phyloP scores from a whole-genome alignment of 2,113 vertebrate species.

The Neopipo cinnamomea region DNA sequence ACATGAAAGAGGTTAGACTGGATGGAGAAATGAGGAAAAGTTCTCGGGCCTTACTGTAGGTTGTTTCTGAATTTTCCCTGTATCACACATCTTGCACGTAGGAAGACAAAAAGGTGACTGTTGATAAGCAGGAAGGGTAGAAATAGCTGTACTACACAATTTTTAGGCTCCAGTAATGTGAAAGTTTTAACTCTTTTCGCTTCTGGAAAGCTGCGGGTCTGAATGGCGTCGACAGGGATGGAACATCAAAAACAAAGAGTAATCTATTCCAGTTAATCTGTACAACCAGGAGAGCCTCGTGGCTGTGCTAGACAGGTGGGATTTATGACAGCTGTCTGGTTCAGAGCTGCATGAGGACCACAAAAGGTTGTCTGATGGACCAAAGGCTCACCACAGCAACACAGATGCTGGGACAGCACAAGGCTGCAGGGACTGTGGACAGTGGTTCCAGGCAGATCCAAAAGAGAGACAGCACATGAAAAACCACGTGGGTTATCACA shows the following conservation, averaged over 20 bases:
- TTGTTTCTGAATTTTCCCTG: not conserved
- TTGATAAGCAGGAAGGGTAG: not conserved
- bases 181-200: not conserved
- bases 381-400: not conserved
- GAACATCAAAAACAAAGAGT: not conserved
- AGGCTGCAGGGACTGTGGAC: not conserved
- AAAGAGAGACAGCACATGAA: not conserved
- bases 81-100: not conserved
- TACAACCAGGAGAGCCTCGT: not conserved
- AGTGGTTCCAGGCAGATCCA: not conserved
- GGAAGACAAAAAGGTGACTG: not conserved
- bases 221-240: not conserved
- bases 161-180: not conserved
- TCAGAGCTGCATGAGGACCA: not conserved
- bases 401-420: not conserved
- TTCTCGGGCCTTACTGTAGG: not conserved
- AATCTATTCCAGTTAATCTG: not conserved
- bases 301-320: not conserved
- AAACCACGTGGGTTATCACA: accelerated
- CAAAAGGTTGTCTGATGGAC: not conserved
- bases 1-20: not conserved
- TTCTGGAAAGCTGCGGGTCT: not conserved
- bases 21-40: not conserved
- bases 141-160: not conserved
- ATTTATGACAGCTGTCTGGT: not conserved